Evolutionary conservation across 2,888 invertebrate species (phyloP).

Genomic region (Drosophila villosipedis): DNA sequence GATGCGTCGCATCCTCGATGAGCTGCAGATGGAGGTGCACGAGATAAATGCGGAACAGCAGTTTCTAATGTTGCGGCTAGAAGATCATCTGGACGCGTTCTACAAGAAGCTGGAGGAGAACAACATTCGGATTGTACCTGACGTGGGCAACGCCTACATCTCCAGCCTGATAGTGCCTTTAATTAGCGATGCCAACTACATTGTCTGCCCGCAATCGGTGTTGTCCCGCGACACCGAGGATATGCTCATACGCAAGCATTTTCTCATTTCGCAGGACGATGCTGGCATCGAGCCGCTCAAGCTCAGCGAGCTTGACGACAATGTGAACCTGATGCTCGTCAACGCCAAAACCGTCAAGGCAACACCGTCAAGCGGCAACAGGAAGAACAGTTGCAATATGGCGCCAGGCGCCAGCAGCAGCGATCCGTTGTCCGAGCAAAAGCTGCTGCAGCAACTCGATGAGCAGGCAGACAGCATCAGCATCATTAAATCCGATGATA

Average conservation of each 20-base stretch:
- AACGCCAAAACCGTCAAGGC: slow-evolving; percentile 10
- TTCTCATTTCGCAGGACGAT: slow-evolving; percentile 68
- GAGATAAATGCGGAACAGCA: slow-evolving; percentile 84
- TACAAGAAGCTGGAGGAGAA: slow-evolving; percentile 69
- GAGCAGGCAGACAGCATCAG: slow-evolving; percentile 1
- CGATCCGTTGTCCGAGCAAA: not conserved
- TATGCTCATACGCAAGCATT: slow-evolving; percentile 81
- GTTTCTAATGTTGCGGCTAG: slow-evolving; percentile 74
- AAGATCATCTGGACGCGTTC: slow-evolving; percentile 77
- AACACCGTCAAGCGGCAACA: not conserved
- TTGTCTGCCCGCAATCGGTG: slow-evolving; percentile 73
- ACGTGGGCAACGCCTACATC: slow-evolving; percentile 71
- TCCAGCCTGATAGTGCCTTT: slow-evolving; percentile 76
- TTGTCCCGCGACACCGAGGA: slow-evolving; percentile 73
- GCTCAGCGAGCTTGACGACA: slow-evolving; percentile 63
- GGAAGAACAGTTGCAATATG: not conserved
- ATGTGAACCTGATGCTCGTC: slow-evolving; percentile 50
- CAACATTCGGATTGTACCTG: slow-evolving; percentile 65
- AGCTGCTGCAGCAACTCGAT: slow-evolving; percentile 3
- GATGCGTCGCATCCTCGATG: slow-evolving; percentile 79
- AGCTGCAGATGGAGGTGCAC: slow-evolving; percentile 82
- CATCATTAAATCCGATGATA: not conserved
- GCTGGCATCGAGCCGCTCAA: slow-evolving; percentile 58
- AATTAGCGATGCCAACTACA: slow-evolving; percentile 65
- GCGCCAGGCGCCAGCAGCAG: not conserved